A percentile compares a stretch with the other conserved stretches of the same genome.
Evolutionary conservation across 2,113 vertebrate species (phyloP).

Genomic region (Microcebus jonahi): DNA sequence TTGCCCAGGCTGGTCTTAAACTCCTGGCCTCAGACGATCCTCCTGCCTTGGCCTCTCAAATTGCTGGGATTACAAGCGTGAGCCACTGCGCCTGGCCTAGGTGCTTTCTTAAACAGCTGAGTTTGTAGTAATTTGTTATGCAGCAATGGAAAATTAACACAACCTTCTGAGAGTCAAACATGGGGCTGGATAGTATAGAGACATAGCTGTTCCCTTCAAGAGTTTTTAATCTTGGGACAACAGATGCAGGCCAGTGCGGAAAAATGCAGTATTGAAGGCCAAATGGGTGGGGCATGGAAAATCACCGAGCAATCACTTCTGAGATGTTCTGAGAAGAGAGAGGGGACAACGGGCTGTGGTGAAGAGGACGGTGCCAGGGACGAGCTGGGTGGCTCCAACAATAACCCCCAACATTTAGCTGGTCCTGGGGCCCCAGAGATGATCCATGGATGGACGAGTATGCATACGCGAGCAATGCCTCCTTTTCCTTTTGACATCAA

Average conservation of each 20-base stretch:
- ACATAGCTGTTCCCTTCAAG: background rate
- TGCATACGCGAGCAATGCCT: accelerated
- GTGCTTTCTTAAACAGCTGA: background rate
- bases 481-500: background rate
- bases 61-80: background rate
- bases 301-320: background rate
- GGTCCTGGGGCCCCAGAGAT: background rate
- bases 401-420: background rate
- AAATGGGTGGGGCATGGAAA: background rate
- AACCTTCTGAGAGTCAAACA: background rate
- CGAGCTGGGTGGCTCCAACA: background rate
- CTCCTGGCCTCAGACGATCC: background rate
- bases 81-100: background rate
- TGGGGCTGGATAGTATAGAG: background rate
- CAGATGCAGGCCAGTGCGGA: background rate
- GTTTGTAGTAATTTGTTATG: background rate
- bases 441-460: background rate
- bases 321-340: background rate
- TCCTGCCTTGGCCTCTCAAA: background rate
- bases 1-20: background rate
- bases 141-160: background rate
- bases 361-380: no score
- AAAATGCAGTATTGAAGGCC: background rate
- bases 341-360: no score
- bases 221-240: background rate